Percentiles rank a stretch among this genome's conserved stretches.
Evolutionary conservation across 2,888 invertebrate genomes (phyloP).

Genomic region (Thereva unica): DNA sequence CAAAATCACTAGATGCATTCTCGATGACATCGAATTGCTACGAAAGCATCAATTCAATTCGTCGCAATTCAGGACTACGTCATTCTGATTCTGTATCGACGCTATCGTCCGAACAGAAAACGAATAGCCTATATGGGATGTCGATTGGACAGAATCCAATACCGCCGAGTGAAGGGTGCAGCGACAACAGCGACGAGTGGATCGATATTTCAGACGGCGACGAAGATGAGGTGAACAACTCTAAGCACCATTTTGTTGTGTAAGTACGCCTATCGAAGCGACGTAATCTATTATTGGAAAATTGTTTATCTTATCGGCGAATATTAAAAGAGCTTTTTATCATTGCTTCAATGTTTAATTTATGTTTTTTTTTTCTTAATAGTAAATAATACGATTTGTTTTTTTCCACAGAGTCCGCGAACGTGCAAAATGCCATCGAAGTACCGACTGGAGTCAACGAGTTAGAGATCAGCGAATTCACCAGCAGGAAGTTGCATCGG

Average conservation of each 20-base stretch:
- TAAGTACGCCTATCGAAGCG: conserved; percentile 48
- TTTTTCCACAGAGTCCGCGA: conserved; percentile 53
- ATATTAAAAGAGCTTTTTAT: conserved; percentile 16
- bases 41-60: conserved; percentile 54
- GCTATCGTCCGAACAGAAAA: conserved; percentile 56
- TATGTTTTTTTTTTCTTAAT: conserved; percentile 15
- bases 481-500: conserved; percentile 49
- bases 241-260: conserved; percentile 55
- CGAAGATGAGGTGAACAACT: conserved; percentile 11
- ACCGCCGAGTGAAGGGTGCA: conserved; percentile 43
- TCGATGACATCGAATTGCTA: conserved; percentile 56
- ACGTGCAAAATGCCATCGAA: conserved; percentile 54
- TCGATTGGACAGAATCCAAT: conserved; percentile 47
- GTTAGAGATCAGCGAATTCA: conserved; percentile 56
- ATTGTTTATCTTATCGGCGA: conserved; percentile 10
- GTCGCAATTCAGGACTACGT: conserved; percentile 43
- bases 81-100: conserved; percentile 56
- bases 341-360: not conserved
- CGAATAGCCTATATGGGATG: conserved; percentile 57
- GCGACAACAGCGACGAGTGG: conserved; percentile 57
- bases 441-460: conserved; percentile 57
- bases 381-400: conserved; percentile 11
- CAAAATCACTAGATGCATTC: conserved; percentile 46
- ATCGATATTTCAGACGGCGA: conserved; percentile 55
- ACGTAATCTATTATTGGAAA: not conserved